These are phyloP conservation scores for Bombus vancouverensis DNA, from an alignment of 1,140 invertebrate genomes.

Conservation along the genomic window DNA sequence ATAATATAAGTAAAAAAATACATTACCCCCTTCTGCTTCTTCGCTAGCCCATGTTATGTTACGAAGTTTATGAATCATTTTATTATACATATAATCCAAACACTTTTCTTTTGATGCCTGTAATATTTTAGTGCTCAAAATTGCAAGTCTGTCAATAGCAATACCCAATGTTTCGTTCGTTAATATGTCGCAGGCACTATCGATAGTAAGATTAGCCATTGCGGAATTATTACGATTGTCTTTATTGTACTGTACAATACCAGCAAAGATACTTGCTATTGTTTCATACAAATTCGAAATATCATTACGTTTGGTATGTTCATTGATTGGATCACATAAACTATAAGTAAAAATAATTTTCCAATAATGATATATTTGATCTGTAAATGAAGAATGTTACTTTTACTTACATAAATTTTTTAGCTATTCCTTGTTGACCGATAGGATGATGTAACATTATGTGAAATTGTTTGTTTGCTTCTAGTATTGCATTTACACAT, in stretches of 20 bases:
- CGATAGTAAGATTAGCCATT: conserved; percentile 90
- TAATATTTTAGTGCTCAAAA: conserved; percentile 89
- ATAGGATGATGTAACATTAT: conserved; percentile 84
- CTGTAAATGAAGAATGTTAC: not conserved
- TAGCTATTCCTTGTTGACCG: conserved; percentile 85
- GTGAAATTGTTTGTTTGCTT: conserved; percentile 86
- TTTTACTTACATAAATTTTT: conserved; percentile 86
- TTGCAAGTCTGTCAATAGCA: conserved; percentile 88
- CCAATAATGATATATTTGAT: conserved; percentile 1
- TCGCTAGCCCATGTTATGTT: conserved; percentile 88
- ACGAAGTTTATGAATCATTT: conserved; percentile 89
- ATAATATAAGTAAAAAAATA: not conserved
- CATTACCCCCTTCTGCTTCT: conserved; percentile 85
- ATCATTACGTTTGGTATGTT: conserved; percentile 85
- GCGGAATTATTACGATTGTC: conserved; percentile 90
- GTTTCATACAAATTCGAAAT: conserved; percentile 91
- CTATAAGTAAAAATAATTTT: conserved; percentile 79
- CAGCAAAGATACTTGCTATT: conserved; percentile 92
- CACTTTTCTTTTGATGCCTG: conserved; percentile 88
- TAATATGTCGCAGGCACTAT: conserved; percentile 90
- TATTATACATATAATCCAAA: conserved; percentile 91
- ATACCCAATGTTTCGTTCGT: conserved; percentile 84
- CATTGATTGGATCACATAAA: conserved; percentile 90
- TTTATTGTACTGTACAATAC: conserved; percentile 96
- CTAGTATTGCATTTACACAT: conserved; percentile 86